These are phyloP conservation scores for Bombus fervidus DNA, from an alignment of 1,140 invertebrate genomes.

Conservation along the genomic window DNA sequence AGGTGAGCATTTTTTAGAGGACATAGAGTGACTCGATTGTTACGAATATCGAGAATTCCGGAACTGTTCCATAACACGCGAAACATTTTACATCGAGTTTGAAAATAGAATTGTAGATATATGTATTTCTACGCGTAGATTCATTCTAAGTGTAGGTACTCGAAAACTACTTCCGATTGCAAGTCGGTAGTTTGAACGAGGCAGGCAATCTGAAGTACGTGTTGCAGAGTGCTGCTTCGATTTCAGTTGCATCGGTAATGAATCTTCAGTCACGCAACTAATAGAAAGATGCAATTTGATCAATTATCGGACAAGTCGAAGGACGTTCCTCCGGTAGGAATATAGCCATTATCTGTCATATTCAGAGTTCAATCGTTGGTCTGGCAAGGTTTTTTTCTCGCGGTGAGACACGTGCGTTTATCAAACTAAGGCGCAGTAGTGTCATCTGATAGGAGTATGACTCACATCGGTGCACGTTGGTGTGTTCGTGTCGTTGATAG, in stretches of 20 bases:
- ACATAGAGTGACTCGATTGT: not conserved
- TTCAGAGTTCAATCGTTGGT: slow-evolving; percentile 24
- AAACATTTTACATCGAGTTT: not conserved
- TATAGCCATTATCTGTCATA: slow-evolving; percentile 33
- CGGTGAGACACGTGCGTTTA: slow-evolving; percentile 23
- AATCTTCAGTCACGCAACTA: not conserved
- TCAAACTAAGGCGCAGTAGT: slow-evolving; percentile 50
- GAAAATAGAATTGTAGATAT: not conserved
- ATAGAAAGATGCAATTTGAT: slow-evolving; percentile 19
- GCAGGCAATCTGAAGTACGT: not conserved
- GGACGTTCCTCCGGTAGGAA: not conserved
- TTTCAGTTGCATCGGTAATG: not conserved
- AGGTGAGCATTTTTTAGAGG: not conserved
- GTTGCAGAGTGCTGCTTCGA: not conserved
- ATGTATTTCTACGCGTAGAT: not conserved
- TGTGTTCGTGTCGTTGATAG: not conserved
- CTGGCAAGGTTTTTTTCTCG: slow-evolving; percentile 11
- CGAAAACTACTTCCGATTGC: not conserved
- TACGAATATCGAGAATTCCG: not conserved
- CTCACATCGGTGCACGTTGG: not conserved
- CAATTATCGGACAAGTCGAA: not conserved
- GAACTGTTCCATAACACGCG: not conserved
- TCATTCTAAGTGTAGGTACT: not conserved
- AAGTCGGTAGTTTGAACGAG: not conserved
- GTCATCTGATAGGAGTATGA: slow-evolving; percentile 47